Percentiles rank a stretch among this genome's conserved stretches.
Conservation (phyloP, 2,797 vertebrate genomes). For the Echiichthys vipera region DNA sequence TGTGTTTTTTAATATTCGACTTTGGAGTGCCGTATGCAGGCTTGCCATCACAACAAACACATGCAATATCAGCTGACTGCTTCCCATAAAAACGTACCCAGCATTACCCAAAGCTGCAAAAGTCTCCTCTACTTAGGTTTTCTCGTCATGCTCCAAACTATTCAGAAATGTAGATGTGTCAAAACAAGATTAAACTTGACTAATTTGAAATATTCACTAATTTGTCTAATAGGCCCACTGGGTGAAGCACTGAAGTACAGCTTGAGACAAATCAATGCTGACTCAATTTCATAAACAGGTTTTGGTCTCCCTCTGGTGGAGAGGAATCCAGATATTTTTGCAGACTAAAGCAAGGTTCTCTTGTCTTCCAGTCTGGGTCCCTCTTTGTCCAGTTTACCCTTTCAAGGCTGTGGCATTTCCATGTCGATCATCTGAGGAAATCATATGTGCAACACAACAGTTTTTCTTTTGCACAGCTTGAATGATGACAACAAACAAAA, state of each 20-base stretch:
- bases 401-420: neutral
- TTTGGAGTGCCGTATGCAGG: neutral
- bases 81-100: neutral
- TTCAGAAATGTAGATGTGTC: neutral
- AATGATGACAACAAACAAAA: neutral
- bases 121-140: neutral
- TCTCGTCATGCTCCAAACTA: neutral
- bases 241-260: neutral
- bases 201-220: neutral
- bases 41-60: slow-evolving; percentile 24
- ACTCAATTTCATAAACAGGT: slow-evolving; percentile 9
- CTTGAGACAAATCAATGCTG: neutral
- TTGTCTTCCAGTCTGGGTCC: neutral
- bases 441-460: neutral
- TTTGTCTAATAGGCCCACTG: neutral
- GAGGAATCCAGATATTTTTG: neutral
- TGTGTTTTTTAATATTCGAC: too few relatives aligned
- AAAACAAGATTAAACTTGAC: neutral
- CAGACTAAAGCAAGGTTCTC: neutral
- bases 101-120: neutral
- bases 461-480: neutral
- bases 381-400: neutral
- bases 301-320: slow-evolving; percentile 71
- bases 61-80: slow-evolving; percentile 37
- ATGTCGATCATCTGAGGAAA: slow-evolving; percentile 1